A percentile compares a stretch with the other conserved stretches of the same genome.
phyloP scores from a whole-genome alignment of 2,888 invertebrate genomes.

The Caenorhabditis sp. region DNA sequence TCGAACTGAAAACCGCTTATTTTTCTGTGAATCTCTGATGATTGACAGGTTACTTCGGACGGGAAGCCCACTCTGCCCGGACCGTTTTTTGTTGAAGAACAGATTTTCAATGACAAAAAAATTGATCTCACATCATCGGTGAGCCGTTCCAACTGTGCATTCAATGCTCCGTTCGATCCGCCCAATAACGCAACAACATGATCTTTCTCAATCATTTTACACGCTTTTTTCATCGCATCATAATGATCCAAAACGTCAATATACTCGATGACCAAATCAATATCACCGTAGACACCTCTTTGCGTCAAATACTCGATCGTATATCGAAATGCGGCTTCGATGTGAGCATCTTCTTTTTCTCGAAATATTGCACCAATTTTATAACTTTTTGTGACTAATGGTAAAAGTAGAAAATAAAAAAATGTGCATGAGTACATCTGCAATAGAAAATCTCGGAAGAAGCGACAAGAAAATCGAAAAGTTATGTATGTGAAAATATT shows the following conservation, averaged over 20 bases:
- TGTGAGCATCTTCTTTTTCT: conserved; percentile 65
- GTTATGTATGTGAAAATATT: too few relatives aligned
- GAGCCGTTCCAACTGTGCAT: conserved; percentile 60
- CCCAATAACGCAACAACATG: conserved; percentile 64
- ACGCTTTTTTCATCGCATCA: conserved; percentile 63
- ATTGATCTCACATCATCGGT: conserved; percentile 58
- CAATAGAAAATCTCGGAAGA: not conserved
- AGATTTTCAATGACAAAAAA: too few relatives aligned
- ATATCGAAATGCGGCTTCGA: conserved; percentile 63
- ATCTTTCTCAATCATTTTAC: conserved; percentile 62
- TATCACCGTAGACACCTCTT: conserved; percentile 47
- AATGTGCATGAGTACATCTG: not conserved
- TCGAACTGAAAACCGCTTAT: too few relatives aligned
- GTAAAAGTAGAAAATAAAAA: not conserved
- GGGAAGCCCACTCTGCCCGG: too few relatives aligned
- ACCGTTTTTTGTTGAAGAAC: too few relatives aligned
- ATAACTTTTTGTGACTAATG: not conserved
- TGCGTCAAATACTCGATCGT: conserved; percentile 64
- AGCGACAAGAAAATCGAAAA: not conserved
- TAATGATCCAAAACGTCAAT: conserved; percentile 65
- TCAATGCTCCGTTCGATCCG: conserved; percentile 59
- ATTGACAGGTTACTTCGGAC: too few relatives aligned
- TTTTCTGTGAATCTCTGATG: too few relatives aligned
- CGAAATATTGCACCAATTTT: conserved; percentile 61
- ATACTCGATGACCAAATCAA: conserved; percentile 57